These are phyloP conservation scores for Columbina picui DNA, from an alignment of 2,113 vertebrate species.

Conservation along the genomic window DNA sequence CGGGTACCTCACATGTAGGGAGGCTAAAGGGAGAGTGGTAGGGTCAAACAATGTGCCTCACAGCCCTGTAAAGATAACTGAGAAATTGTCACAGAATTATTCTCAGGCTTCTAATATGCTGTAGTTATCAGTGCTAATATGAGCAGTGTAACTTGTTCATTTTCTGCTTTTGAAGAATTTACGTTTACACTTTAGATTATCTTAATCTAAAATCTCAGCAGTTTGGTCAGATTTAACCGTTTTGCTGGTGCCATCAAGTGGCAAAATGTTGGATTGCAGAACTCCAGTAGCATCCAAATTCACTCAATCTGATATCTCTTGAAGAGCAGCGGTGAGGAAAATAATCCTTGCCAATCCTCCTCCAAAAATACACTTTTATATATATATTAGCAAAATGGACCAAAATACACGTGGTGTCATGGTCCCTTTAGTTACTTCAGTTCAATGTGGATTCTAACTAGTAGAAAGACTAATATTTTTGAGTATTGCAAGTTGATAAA, in stretches of 20 bases:
- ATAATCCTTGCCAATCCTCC: not conserved
- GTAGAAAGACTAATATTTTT: not conserved
- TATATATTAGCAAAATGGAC: not conserved
- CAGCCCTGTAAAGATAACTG: not conserved
- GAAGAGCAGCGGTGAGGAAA: not conserved
- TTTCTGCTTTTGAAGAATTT: not conserved
- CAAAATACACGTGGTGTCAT: not conserved
- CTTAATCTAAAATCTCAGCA: fast-evolving
- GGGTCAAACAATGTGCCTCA: fast-evolving
- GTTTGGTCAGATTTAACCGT: not conserved
- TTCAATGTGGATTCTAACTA: not conserved
- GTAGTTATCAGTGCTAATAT: not conserved
- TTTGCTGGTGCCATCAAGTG: conserved; percentile 74
- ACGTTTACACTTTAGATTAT: not conserved
- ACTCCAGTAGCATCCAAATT: not conserved
- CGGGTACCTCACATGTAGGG: not conserved
- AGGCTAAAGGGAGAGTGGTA: not conserved
- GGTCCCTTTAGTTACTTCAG: not conserved
- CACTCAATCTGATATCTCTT: not conserved
- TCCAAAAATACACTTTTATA: not conserved
- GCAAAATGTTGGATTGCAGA: conserved; percentile 38
- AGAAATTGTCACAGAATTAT: not conserved
- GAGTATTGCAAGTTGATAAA: not conserved
- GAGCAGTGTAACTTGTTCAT: not conserved
- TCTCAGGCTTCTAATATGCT: not conserved